phyloP scores from a whole-genome alignment of 2,797 vertebrate genomes.

The Limnodromus scolopaceus region DNA sequence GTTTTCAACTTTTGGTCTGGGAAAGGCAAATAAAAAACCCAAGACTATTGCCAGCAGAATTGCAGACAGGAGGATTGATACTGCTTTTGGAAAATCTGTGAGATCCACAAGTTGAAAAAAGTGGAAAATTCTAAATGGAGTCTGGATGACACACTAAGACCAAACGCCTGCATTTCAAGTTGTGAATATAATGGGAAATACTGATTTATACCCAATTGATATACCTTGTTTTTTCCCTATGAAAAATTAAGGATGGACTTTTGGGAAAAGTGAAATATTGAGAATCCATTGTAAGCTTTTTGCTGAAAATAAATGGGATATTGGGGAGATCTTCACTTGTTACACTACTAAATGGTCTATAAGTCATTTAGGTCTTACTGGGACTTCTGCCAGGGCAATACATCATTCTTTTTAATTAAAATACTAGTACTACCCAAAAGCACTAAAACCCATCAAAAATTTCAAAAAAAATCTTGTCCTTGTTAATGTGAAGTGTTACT shows the following conservation, averaged over 20 bases:
- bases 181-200: background rate
- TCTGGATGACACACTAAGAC: background rate
- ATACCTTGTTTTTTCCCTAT: slow-evolving; percentile 18
- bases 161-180: background rate
- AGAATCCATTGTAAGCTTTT: slow-evolving; percentile 59
- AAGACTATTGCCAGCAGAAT: background rate
- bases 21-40: background rate
- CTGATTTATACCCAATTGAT: slow-evolving; percentile 30
- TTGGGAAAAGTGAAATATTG: slow-evolving; percentile 51
- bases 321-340: slow-evolving; percentile 53
- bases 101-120: background rate
- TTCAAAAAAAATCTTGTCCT: background rate
- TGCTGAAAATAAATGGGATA: slow-evolving; percentile 58
- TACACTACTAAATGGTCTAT: slow-evolving; percentile 55
- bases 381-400: slow-evolving; percentile 61
- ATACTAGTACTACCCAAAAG: slow-evolving; percentile 40
- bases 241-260: slow-evolving; percentile 51
- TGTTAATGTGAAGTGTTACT: background rate
- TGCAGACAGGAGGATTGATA: slow-evolving; percentile 30
- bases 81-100: slow-evolving; percentile 1
- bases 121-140: slow-evolving; percentile 1
- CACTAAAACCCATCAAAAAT: slow-evolving; percentile 38
- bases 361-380: slow-evolving; percentile 56
- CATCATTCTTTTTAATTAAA: slow-evolving; percentile 68
- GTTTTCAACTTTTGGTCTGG: background rate